phyloP scores from a whole-genome alignment of 1,140 invertebrate genomes.

The Dreissena rostriformis region DNA sequence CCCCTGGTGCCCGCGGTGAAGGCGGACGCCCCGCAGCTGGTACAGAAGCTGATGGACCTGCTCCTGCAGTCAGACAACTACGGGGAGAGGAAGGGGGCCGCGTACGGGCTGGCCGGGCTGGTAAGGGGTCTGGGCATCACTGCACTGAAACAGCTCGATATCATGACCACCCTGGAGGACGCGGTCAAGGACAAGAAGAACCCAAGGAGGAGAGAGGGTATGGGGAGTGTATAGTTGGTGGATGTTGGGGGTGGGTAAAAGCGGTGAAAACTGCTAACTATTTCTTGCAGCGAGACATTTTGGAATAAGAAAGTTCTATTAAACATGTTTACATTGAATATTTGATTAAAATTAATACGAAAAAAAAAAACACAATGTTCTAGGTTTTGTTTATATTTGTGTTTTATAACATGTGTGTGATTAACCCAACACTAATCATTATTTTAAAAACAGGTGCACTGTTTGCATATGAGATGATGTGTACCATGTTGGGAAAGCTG shows the following conservation, averaged over 20 bases:
- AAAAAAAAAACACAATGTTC: no score
- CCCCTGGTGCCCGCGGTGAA: conserved; percentile 95
- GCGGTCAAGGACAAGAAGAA: conserved; percentile 99
- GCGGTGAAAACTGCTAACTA: no score
- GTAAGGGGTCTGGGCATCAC: conserved; percentile 98
- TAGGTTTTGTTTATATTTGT: no score
- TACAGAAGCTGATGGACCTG: conserved; percentile 92
- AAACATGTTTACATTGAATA: no score
- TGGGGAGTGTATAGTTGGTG: no score
- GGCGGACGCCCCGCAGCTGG: conserved; percentile 92
- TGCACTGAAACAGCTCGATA: conserved; percentile 96
- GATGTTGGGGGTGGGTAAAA: no score
- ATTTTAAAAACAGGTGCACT: conserved; percentile 87
- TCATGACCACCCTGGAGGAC: conserved; percentile 96
- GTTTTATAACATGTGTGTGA: no score
- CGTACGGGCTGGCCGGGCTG: conserved; percentile 82
- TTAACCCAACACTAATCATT: no score
- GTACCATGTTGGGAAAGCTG: conserved; percentile 95
- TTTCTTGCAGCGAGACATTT: no score
- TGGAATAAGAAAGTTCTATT: no score
- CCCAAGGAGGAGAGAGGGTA: conserved; percentile 94
- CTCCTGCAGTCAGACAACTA: conserved; percentile 97
- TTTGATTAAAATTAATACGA: no score
- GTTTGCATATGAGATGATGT: conserved; percentile 99
- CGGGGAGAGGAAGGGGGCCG: conserved; percentile 91